Conservation (phyloP, 2,797 vertebrate genomes). For the Borostomias antarcticus region DNA sequence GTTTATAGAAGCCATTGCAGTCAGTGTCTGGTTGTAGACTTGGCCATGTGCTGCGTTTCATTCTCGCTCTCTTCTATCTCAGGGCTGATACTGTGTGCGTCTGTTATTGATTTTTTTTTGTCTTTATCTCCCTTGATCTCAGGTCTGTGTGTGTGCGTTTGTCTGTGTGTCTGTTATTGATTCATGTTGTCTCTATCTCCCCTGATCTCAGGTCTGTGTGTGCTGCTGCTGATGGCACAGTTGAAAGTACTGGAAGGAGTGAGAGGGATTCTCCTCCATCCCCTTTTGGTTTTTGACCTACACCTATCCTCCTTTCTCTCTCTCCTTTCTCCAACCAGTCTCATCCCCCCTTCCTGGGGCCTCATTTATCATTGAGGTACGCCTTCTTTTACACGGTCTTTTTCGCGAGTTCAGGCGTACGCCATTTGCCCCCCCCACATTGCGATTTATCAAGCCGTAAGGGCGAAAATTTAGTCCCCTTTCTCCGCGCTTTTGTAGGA, state of each 20-base stretch:
- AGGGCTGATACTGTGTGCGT: background rate
- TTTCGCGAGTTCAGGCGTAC: no score
- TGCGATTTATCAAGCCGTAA: no score
- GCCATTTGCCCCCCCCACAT: no score
- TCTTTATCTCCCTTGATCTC: background rate
- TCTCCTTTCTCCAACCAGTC: background rate
- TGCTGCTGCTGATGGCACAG: no score
- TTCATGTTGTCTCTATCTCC: background rate
- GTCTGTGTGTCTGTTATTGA: background rate
- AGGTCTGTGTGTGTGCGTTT: no score
- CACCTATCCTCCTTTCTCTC: background rate
- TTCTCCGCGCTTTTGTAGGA: no score
- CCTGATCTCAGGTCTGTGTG: background rate
- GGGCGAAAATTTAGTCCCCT: no score
- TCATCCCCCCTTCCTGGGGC: background rate
- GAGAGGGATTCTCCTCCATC: background rate
- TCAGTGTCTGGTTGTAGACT: conserved; percentile 11
- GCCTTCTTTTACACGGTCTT: no score
- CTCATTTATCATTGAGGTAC: no score
- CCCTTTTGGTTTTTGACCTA: no score
- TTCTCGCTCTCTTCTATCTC: background rate
- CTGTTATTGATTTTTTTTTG: background rate
- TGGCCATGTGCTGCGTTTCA: background rate
- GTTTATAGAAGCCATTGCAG: no score
- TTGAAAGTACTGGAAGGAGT: background rate